phyloP scores from a whole-genome alignment of 2,113 vertebrate species.

The Pandion haliaetus region DNA sequence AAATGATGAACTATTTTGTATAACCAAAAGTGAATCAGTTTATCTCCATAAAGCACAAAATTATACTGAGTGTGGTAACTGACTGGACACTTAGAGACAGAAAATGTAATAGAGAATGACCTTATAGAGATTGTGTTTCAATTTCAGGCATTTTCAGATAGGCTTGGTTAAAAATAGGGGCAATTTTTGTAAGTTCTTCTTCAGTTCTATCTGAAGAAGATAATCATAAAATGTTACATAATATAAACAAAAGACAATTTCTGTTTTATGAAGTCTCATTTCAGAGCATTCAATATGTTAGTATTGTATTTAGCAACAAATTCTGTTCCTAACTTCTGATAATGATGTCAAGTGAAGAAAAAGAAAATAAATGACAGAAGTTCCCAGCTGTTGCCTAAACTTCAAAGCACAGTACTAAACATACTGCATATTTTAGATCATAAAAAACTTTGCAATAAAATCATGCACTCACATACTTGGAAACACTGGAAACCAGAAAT shows the following conservation, averaged over 20 bases:
- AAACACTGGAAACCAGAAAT: background rate
- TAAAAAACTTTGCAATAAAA: background rate
- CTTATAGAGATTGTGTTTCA: background rate
- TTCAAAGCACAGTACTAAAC: background rate
- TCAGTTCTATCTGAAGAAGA: background rate
- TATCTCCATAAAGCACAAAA: background rate
- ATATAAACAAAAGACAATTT: background rate
- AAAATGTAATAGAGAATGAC: background rate
- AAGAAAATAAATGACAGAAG: background rate
- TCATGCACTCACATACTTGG: background rate
- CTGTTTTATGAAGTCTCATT: background rate
- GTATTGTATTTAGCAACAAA: background rate
- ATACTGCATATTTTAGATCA: background rate
- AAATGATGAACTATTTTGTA: background rate
- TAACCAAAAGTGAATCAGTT: background rate
- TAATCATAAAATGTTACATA: background rate
- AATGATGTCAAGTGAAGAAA: background rate
- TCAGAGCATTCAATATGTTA: background rate
- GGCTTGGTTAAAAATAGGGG: background rate
- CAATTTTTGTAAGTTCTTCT: background rate
- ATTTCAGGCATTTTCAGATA: background rate
- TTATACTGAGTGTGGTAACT: background rate
- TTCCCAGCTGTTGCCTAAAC: background rate
- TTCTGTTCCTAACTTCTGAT: background rate
- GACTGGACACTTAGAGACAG: background rate